These are phyloP conservation scores for Larimichthys polyactis DNA, from an alignment of 2,113 vertebrate genomes.

Conservation along the genomic window DNA sequence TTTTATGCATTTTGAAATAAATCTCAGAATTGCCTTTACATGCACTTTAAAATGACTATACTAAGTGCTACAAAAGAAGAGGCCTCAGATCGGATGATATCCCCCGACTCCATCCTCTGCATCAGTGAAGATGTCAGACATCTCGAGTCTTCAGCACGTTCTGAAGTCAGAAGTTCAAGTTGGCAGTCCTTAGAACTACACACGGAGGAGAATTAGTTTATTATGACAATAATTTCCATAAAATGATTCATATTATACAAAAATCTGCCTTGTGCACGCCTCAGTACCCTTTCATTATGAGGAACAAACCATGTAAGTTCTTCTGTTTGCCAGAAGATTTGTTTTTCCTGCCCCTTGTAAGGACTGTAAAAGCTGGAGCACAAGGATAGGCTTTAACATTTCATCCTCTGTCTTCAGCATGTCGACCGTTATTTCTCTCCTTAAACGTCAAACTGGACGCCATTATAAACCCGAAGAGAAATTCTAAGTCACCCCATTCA, in stretches of 20 bases:
- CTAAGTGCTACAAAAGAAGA: not conserved
- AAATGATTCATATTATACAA: conserved; percentile 10
- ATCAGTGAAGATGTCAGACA: conserved; percentile 9
- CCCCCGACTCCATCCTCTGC: not conserved
- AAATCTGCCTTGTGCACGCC: conserved; percentile 4
- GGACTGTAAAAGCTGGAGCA: conserved; percentile 24
- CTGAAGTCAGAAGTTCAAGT: conserved; percentile 2
- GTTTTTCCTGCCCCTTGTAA: conserved; percentile 32
- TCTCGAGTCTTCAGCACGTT: not conserved
- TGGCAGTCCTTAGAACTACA: not conserved
- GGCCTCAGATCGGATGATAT: not conserved
- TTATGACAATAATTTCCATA: conserved; percentile 27
- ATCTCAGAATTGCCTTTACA: too few relatives aligned
- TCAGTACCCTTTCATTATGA: conserved; percentile 34
- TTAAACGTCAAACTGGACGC: not conserved
- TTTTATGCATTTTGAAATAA: too few relatives aligned
- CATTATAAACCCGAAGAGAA: conserved; percentile 11
- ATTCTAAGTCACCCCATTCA: conserved; percentile 36
- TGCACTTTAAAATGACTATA: not conserved
- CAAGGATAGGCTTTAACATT: conserved; percentile 38
- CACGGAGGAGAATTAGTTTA: not conserved
- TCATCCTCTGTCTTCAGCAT: conserved; percentile 17
- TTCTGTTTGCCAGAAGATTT: conserved; percentile 24
- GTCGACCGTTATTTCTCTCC: conserved; percentile 14
- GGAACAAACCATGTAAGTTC: conserved; percentile 16